Percentiles rank a stretch among this genome's conserved stretches.
Evolutionary conservation across 2,113 vertebrate species (phyloP).

Genomic region (Grus americana): DNA sequence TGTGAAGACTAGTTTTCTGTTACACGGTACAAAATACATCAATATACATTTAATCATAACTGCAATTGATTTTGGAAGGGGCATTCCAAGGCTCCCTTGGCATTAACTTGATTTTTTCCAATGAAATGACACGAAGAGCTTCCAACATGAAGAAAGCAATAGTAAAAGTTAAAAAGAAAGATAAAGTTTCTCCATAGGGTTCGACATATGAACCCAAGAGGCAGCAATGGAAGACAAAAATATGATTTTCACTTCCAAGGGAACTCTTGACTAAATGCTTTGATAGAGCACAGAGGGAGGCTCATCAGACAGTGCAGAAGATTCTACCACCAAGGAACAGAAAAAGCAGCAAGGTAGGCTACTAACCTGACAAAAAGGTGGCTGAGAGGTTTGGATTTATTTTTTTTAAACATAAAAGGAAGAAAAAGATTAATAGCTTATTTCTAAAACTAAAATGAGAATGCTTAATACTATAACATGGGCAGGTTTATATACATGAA

Average conservation of each 20-base stretch:
- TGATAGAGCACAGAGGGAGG: not conserved
- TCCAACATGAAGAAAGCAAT: not conserved
- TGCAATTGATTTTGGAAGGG: not conserved
- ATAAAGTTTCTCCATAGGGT: not conserved
- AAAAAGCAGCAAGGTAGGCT: not conserved
- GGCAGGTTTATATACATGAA: not conserved
- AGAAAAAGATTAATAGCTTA: not conserved
- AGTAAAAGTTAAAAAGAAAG: not conserved
- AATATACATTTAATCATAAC: not conserved
- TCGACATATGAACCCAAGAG: not conserved
- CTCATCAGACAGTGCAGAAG: not conserved
- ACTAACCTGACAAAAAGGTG: not conserved
- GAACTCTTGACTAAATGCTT: not conserved
- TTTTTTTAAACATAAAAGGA: not conserved
- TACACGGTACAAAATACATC: not conserved
- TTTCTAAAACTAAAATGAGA: not conserved
- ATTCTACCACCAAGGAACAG: not conserved
- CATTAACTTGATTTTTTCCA: not conserved
- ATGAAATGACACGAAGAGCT: not conserved
- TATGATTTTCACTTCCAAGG: not conserved
- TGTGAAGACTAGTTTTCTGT: not conserved
- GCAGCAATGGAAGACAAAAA: not conserved
- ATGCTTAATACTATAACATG: not conserved
- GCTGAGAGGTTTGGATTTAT: not conserved
- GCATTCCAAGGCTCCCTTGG: not conserved